phyloP scores from a whole-genome alignment of 2,113 vertebrate species.

The Hippocampus barbouri region DNA sequence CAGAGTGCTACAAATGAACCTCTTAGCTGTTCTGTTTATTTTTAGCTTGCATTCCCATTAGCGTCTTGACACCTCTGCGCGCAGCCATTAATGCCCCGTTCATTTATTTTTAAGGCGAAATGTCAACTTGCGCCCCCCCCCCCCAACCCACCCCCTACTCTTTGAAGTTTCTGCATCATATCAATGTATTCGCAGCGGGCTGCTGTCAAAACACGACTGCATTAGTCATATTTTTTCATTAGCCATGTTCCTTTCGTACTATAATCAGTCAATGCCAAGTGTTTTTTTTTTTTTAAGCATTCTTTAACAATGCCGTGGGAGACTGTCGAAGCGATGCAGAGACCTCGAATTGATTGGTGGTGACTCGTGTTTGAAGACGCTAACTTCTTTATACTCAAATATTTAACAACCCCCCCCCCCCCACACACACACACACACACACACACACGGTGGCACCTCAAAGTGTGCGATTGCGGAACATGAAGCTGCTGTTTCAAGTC shows the following conservation, averaged over 20 bases:
- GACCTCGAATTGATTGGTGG: background rate
- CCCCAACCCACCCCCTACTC: background rate
- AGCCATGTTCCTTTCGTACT: slow-evolving; percentile 22
- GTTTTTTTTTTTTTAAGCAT: background rate
- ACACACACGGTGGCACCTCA: slow-evolving; percentile 9
- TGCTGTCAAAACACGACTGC: slow-evolving; percentile 16
- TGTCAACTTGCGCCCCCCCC: slow-evolving; percentile 6
- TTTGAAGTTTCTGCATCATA: slow-evolving; percentile 17
- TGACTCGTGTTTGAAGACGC: slow-evolving; percentile 14
- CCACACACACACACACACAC: no score
- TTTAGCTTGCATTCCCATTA: slow-evolving; percentile 29
- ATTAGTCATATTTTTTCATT: slow-evolving; percentile 44
- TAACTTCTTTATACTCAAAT: slow-evolving; percentile 18
- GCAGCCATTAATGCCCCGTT: slow-evolving; percentile 2
- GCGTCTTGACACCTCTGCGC: background rate
- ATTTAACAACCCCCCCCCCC: slow-evolving; percentile 19
- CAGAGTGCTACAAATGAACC: slow-evolving; percentile 40
- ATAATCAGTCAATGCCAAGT: slow-evolving; percentile 21
- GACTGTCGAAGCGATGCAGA: slow-evolving; percentile 23
- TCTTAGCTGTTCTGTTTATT: slow-evolving; percentile 10
- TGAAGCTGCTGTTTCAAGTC: slow-evolving; percentile 12
- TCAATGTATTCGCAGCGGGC: background rate
- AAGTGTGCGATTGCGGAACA: background rate
- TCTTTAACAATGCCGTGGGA: slow-evolving; percentile 32
- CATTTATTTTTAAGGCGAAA: slow-evolving; percentile 12